phyloP scores from a whole-genome alignment of 2,797 vertebrate genomes.

The Rhabdomys pumilio region DNA sequence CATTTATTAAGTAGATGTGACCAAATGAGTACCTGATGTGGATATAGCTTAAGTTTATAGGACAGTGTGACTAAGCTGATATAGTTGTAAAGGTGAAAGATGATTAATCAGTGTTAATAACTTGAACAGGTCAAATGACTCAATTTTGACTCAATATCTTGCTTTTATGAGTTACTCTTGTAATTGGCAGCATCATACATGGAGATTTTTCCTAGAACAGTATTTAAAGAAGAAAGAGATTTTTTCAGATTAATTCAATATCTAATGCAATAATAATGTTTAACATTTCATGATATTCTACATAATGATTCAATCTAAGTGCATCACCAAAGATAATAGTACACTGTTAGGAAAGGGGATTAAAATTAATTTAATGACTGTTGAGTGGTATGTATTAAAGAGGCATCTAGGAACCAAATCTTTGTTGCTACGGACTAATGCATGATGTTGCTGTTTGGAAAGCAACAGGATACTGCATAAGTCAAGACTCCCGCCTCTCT shows the following conservation, averaged over 20 bases:
- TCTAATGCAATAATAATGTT: not conserved
- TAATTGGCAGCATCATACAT: not conserved
- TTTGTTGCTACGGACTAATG: not conserved
- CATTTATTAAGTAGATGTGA: conserved; percentile 12
- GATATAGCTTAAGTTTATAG: not conserved
- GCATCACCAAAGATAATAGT: not conserved
- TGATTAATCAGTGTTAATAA: conserved; percentile 31
- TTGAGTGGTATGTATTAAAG: not conserved
- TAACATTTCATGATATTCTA: conserved; percentile 28
- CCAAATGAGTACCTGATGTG: not conserved
- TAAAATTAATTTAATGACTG: not conserved
- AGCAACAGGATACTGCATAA: not conserved
- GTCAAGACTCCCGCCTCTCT: not conserved
- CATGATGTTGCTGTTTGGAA: conserved; percentile 22
- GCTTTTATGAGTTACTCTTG: not conserved
- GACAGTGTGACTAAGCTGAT: not conserved
- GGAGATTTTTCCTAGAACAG: conserved; percentile 34
- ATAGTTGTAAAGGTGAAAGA: not conserved
- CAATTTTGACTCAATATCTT: conserved; percentile 43
- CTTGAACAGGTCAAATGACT: not conserved
- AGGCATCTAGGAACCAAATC: conserved; percentile 17
- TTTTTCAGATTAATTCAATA: conserved; percentile 24
- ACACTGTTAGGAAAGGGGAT: not conserved
- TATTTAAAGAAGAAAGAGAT: conserved; percentile 9
- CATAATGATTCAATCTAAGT: not conserved